Evolutionary conservation across 2,113 vertebrate species (phyloP), one percentile per base, ranked within the genome.

Genomic region (Tonatia bakeri): DNA sequence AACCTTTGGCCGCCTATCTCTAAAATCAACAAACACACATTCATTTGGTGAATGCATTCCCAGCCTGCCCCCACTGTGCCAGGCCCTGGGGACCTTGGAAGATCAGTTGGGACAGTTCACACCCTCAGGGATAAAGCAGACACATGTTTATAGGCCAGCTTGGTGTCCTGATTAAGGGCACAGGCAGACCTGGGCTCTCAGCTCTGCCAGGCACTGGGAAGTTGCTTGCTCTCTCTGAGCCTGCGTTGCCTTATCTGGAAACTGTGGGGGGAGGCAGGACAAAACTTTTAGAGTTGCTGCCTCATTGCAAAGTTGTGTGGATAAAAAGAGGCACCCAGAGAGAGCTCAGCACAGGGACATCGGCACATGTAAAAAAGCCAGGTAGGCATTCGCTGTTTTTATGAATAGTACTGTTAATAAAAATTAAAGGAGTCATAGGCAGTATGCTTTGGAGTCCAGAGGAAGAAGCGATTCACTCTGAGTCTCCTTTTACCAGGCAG

Each of bases 401-500:
- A 82, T 90, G 28, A 83, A 70, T 19, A 64, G 40, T 17, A 5
- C 17, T 64, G 22, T 54, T 72, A 83, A 72, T 67, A 36, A 64
- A 95, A 72, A 87, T 36, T 64, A 15, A 22, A 92, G 94, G 14
- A 52, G 54, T 77, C 54, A 86, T 11, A 79, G 33, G 59, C 33
- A 40, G n/a, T 76, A 14, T n/a, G 20, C 45, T 94, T 73, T 79
- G 73, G 67, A 59, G 43, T 67, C 28, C 76, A 92, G 24, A 90
- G 81, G 50, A 95, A 87, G 40, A 52, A n/a, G 33, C 47, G 26
- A 83, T 88, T 73, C 43, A 77, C 52, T 56, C 11, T 56, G 56
- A 69, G 64, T 92, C 17, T 87, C 22, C n/a, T 28, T 31, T 97
- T 86, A 43, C 52, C 50, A 97, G 97, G 85, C 16, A 90, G 36